Conservation (phyloP, 2,888 invertebrate species). For the Eremobia ochroleuca region DNA sequence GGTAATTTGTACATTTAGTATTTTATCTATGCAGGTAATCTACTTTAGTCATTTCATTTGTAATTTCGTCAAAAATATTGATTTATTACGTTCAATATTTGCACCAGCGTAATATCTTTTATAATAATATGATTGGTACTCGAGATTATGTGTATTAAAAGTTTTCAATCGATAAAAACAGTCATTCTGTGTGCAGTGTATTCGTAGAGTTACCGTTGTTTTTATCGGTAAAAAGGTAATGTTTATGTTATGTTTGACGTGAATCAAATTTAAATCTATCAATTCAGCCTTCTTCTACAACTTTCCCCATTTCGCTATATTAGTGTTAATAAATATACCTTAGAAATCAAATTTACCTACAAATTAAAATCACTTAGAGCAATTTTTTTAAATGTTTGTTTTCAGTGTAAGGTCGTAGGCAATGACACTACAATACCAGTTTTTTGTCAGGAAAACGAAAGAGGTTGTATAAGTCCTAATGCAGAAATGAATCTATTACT, state of each 20-base stretch:
- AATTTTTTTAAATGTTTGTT: neutral
- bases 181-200: conserved; percentile 65
- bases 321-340: neutral
- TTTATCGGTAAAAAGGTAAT: conserved; percentile 67
- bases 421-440: conserved; percentile 38
- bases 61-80: conserved; percentile 73
- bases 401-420: conserved; percentile 16
- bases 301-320: neutral
- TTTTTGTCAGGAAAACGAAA: conserved; percentile 30
- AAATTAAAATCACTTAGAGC: neutral
- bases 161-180: conserved; percentile 65
- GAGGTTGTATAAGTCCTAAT: conserved; percentile 1
- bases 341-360: no score
- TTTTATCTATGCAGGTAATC: no score
- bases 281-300: neutral
- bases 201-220: conserved; percentile 58
- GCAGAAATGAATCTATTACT: neutral
- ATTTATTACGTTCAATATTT: conserved; percentile 71
- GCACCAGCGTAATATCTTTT: conserved; percentile 48
- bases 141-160: conserved; percentile 74
- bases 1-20: no score
- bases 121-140: conserved; percentile 67
- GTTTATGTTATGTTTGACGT: conserved; percentile 54
- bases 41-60: conserved; percentile 51
- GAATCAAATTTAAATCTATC: conserved; percentile 2